These are phyloP conservation scores for Stomatorhinus walkeri DNA, from an alignment of 2,797 vertebrate genomes.

Conservation along the genomic window DNA sequence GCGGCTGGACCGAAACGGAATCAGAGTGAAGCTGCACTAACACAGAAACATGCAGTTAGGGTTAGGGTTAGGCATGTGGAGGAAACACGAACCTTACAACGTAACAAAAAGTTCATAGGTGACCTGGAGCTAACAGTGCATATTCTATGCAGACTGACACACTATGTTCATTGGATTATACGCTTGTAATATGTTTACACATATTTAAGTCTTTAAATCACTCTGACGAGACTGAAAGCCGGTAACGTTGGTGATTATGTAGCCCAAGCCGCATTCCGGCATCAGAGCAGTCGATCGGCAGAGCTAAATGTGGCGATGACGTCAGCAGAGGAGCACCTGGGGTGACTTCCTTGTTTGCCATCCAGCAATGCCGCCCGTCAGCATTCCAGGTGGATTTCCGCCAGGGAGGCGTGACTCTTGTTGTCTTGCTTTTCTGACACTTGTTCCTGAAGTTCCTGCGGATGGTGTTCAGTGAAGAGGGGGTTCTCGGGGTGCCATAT, in stretches of 20 bases:
- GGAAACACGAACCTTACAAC: not conserved
- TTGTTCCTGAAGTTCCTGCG: not conserved
- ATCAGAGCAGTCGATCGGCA: not conserved
- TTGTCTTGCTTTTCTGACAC: not conserved
- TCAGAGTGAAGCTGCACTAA: not conserved
- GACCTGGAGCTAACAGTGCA: not conserved
- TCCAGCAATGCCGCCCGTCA: conserved; percentile 17
- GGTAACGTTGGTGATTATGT: not conserved
- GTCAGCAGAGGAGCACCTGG: not conserved
- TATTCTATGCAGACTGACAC: not conserved
- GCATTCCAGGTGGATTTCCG: conserved; percentile 13
- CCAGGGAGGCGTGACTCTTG: not conserved
- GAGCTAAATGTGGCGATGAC: conserved; percentile 16
- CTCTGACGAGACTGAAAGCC: not conserved
- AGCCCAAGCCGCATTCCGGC: not conserved
- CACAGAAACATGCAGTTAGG: not conserved
- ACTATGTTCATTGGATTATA: not conserved
- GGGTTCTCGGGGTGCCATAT: not conserved
- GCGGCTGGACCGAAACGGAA: not conserved
- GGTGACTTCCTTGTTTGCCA: conserved; percentile 16
- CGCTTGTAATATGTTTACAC: not conserved
- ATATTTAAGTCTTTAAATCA: not conserved
- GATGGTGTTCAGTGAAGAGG: not conserved
- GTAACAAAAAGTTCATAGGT: not conserved
- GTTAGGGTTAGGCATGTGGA: not conserved